Evolutionary conservation across 2,797 vertebrate genomes (phyloP).

Genomic region (Neosalanx taihuensis): DNA sequence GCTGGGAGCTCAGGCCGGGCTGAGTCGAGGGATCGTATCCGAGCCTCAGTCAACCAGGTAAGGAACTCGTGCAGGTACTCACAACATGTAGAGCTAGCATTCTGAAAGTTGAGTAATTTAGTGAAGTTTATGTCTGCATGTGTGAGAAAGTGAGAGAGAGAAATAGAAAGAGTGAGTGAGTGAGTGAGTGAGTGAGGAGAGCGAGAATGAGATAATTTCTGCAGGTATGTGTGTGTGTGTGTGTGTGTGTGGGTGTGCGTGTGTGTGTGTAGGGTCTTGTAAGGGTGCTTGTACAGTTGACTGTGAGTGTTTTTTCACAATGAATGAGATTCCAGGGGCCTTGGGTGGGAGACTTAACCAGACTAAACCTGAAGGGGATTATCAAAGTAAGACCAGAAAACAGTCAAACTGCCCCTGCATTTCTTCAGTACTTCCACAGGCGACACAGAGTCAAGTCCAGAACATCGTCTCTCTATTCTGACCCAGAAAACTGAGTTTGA

Average conservation of each 20-base stretch:
- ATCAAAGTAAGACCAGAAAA: slow-evolving; percentile 18
- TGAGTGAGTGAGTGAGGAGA: not conserved
- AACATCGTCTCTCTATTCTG: not conserved
- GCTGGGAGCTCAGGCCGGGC: not conserved
- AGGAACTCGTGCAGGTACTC: not conserved
- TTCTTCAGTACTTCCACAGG: not conserved
- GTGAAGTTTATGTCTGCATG: not conserved
- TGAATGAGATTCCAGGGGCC: slow-evolving; percentile 10
- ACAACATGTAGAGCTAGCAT: not conserved
- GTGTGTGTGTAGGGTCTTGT: not conserved
- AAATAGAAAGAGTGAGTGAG: not conserved
- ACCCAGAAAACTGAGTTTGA: slow-evolving; percentile 5
- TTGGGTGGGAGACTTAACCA: slow-evolving; percentile 24
- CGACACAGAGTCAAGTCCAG: slow-evolving; percentile 1
- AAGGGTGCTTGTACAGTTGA: not conserved
- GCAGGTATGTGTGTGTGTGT: not conserved
- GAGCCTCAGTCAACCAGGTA: not conserved
- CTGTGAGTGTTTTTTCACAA: not conserved
- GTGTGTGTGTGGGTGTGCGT: slow-evolving; percentile 5
- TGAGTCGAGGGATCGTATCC: not conserved
- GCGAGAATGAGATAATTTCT: no score
- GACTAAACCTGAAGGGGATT: slow-evolving; percentile 36
- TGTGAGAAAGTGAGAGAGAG: not conserved
- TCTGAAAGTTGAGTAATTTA: not conserved
- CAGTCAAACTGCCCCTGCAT: slow-evolving; percentile 12